Evolutionary conservation across 2,888 invertebrate genomes (phyloP).

Genomic region (Oegoconia quadripuncta): DNA sequence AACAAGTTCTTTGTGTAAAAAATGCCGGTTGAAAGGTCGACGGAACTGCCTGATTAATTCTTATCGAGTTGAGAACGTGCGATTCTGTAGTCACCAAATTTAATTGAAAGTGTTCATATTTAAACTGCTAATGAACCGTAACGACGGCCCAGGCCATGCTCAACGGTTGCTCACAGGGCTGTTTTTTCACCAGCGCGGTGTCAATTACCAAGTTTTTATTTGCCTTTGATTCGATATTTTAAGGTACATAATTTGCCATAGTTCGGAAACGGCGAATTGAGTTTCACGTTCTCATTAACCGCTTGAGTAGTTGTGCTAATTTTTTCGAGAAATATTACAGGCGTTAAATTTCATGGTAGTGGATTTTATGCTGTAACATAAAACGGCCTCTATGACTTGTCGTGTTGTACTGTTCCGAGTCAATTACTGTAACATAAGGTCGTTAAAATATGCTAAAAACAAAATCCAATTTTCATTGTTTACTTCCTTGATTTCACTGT

Average conservation of each 20-base stretch:
- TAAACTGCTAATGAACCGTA: slow-evolving; percentile 68
- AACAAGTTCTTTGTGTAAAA: slow-evolving; percentile 46
- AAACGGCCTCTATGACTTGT: slow-evolving; percentile 47
- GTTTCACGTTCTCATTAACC: slow-evolving; percentile 74
- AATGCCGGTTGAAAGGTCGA: slow-evolving; percentile 40
- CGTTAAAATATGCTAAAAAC: slow-evolving; percentile 34
- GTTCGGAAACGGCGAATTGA: slow-evolving; percentile 56
- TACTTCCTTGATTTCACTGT: neutral
- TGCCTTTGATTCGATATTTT: slow-evolving; percentile 59
- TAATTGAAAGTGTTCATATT: slow-evolving; percentile 62
- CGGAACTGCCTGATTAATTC: slow-evolving; percentile 32
- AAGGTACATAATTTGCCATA: slow-evolving; percentile 64
- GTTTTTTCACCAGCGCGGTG: slow-evolving; percentile 60
- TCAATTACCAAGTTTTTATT: slow-evolving; percentile 56
- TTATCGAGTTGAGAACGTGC: slow-evolving; percentile 29
- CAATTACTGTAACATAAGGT: slow-evolving; percentile 51
- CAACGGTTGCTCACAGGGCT: slow-evolving; percentile 44
- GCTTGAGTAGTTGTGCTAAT: slow-evolving; percentile 72
- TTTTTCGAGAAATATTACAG: slow-evolving; percentile 65
- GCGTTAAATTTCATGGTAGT: slow-evolving; percentile 62
- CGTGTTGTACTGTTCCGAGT: slow-evolving; percentile 34
- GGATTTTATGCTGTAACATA: slow-evolving; percentile 57
- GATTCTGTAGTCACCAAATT: slow-evolving; percentile 43
- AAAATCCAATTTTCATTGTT: slow-evolving; percentile 10
- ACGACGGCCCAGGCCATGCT: slow-evolving; percentile 45